Evolutionary conservation across 2,113 vertebrate species (phyloP).

Genomic region (Albula goreensis): DNA sequence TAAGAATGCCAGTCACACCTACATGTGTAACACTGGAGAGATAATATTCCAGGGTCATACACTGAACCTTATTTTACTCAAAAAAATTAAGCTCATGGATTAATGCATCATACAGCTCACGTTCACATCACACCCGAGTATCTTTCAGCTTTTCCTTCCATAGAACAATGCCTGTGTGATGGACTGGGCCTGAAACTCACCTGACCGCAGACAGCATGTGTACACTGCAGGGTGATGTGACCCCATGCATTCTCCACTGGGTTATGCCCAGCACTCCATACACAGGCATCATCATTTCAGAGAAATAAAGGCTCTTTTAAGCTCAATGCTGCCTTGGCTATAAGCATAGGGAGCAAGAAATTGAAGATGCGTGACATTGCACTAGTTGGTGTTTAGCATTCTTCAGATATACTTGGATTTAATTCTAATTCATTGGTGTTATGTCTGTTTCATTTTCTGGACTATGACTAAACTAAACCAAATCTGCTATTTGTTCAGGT

Average conservation of each 20-base stretch:
- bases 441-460: not conserved
- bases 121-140: not conserved
- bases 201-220: no score
- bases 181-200: no score
- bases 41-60: not conserved
- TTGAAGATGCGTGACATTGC: not conserved
- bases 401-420: no score
- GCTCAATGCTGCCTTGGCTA: no score
- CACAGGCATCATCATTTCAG: no score
- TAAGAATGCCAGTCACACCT: no score
- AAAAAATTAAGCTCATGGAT: not conserved
- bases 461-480: not conserved
- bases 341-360: not conserved
- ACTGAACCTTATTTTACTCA: not conserved
- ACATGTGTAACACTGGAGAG: not conserved
- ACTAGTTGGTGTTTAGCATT: not conserved
- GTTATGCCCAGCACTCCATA: no score
- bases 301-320: no score
- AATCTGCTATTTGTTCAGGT: not conserved
- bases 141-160: not conserved
- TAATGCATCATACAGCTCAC: not conserved
- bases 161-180: no score
- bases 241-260: no score
- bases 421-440: not conserved
- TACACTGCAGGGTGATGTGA: no score